These are phyloP conservation scores for Phylloscopus trochilus DNA, from an alignment of 2,113 vertebrate species.

Conservation along the genomic window DNA sequence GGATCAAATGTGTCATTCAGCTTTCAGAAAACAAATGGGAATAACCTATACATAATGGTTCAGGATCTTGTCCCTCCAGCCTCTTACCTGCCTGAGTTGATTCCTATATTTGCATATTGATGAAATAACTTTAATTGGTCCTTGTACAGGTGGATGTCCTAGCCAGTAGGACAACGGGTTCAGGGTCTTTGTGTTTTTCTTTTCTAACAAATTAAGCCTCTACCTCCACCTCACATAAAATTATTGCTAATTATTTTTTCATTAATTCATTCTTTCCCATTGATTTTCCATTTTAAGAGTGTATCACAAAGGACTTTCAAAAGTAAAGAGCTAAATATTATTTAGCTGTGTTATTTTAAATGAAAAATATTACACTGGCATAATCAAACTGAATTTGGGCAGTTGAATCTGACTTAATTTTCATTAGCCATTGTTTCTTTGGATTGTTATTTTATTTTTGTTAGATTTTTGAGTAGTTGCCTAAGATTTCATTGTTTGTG, in stretches of 20 bases:
- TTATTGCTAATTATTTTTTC: background rate
- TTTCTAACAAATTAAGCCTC: background rate
- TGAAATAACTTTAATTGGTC: background rate
- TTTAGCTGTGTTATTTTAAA: background rate
- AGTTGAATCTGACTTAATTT: background rate
- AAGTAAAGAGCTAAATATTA: background rate
- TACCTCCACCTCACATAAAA: background rate
- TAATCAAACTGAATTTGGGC: background rate
- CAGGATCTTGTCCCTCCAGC: background rate
- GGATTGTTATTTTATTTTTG: background rate
- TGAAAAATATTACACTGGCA: background rate
- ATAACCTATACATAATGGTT: background rate
- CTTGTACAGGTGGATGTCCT: background rate
- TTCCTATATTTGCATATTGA: background rate
- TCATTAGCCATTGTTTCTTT: background rate
- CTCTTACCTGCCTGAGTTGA: background rate
- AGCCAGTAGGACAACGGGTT: background rate
- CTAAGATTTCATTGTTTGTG: background rate
- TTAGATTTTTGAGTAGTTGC: background rate
- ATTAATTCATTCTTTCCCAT: background rate
- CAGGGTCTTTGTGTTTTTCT: background rate
- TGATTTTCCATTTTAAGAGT: background rate
- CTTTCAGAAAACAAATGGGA: background rate
- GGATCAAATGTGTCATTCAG: background rate
- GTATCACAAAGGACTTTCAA: background rate